Base-by-base conservation (phyloP, 2,888 invertebrate species). In the Lasius platythorax region DNA sequence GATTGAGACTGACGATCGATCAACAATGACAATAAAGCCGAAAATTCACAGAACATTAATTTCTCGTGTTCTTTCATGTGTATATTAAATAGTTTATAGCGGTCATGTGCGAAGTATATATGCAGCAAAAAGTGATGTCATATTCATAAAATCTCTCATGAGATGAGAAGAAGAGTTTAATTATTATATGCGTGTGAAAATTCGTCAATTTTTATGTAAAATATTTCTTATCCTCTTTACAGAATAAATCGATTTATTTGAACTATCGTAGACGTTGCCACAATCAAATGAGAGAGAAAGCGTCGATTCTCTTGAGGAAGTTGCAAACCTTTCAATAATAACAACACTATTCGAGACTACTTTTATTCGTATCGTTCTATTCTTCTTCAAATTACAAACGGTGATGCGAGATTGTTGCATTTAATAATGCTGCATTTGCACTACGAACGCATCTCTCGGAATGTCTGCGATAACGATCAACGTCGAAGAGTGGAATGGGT, bases 401-500 rank as follows among this genome's bases (percentile, higher is more conserved):
- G 6, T 58, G 18, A 30, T 12, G 56, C 63, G 43, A 72, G 68
- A 63, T 15, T 40, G 50, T 74, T 73, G 78, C 82, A 53, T 66
- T 73, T 64, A 61, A 83, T 88, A 85, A 86, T 82, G 67, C 85
- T 81, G 89, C 88, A 85, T 87, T 91, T 89, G 90, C 87, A 86
- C 76, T 61, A 85, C 76, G 73, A 85, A 87, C 86, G 87, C 87
- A 86, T 85, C 87, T 85, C 87, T 86, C 83, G 88, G 91, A 91
- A 91, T 92, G 91, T 90, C 87, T 83, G 89, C 88, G 90, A 91
- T 92, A 90, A 88, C 89, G 89, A 91, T 92, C 91, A 87, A 87
- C 85, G 87, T 61, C 78, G 73, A 83, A 79, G 53, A n/a, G 88
- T 68, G 86, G 87, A 83, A 85, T 85, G 85, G 73, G 63, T 74